Percentiles rank a stretch among this genome's conserved stretches.
Conservation (phyloP, 2,113 vertebrate species). For the Crocuta crocuta region DNA sequence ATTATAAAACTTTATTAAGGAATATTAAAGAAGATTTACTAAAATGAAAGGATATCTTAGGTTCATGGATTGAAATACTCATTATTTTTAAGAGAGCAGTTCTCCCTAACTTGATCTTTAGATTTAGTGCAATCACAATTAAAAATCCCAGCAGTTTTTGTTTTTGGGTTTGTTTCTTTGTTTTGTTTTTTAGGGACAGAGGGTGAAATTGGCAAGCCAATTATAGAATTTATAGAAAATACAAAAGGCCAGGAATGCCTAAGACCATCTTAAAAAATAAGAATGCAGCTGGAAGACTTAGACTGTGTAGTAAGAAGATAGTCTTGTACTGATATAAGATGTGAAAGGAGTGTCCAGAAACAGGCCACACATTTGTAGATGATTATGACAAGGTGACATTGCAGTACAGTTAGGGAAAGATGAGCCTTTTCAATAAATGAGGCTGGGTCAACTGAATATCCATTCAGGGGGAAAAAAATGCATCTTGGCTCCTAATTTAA, state of each 20-base stretch:
- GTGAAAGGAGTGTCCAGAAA: neutral
- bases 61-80: neutral
- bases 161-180: neutral
- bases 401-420: neutral
- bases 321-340: neutral
- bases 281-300: neutral
- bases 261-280: too few relatives aligned
- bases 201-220: neutral
- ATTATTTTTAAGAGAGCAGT: neutral
- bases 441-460: neutral
- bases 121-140: neutral
- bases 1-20: neutral
- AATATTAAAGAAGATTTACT: neutral
- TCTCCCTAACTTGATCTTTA: neutral
- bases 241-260: neutral
- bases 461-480: neutral
- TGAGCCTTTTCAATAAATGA: neutral
- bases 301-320: neutral
- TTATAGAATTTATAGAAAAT: neutral
- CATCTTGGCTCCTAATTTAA: neutral
- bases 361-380: neutral
- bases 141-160: neutral
- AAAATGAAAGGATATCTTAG: neutral
- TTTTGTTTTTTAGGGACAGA: neutral
- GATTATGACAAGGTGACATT: neutral